A percentile compares a stretch with the other conserved stretches of the same genome.
These are phyloP conservation scores for Sebastes aleutianus DNA, from an alignment of 2,797 vertebrate species.

Conservation along the genomic window DNA sequence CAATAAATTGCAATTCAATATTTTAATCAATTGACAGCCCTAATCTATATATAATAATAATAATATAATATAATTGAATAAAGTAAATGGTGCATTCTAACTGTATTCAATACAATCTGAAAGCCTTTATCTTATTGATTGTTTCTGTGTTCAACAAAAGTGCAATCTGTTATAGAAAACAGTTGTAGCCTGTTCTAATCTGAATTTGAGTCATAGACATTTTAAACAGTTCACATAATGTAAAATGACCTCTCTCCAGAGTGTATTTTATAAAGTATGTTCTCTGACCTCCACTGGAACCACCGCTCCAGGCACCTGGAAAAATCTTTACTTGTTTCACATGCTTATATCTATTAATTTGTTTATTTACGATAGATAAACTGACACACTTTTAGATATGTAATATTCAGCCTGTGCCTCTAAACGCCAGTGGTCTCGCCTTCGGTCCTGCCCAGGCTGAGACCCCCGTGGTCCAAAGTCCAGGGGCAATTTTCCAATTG, in stretches of 20 bases:
- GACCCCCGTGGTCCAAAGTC: conserved; percentile 23
- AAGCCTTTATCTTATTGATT: neutral
- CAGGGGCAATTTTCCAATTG: conserved; percentile 31
- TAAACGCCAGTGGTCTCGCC: conserved; percentile 1
- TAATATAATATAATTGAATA: neutral
- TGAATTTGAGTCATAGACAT: neutral
- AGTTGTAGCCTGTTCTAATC: neutral
- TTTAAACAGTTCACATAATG: neutral
- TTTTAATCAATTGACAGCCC: too few species aligned
- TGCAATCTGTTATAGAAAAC: too few species aligned
- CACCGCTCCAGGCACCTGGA: conserved; percentile 20
- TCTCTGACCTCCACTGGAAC: conserved; percentile 1
- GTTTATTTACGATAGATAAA: neutral
- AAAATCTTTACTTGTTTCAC: conserved; percentile 24
- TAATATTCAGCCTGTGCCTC: conserved; percentile 5
- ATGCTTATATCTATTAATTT: conserved; percentile 40
- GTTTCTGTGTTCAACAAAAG: neutral
- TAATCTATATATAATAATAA: neutral
- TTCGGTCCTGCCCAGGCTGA: neutral
- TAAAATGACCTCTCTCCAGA: neutral
- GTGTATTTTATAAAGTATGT: neutral
- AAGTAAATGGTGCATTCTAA: neutral
- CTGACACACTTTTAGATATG: conserved; percentile 22
- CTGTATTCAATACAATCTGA: neutral
- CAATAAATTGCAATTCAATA: too few species aligned